phyloP scores from a whole-genome alignment of 1,140 invertebrate genomes.

The Mamestra configurata region DNA sequence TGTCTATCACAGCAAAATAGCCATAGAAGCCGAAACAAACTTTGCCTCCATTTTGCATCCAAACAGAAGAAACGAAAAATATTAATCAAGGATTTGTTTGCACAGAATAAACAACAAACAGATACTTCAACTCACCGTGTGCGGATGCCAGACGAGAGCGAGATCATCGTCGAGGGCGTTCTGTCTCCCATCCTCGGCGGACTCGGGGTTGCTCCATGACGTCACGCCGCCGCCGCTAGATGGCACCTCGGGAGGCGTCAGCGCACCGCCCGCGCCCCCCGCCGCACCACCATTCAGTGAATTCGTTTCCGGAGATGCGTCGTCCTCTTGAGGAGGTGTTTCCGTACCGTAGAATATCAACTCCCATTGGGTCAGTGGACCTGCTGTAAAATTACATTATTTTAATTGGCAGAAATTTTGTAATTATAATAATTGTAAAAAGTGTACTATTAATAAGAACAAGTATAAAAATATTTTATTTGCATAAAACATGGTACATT shows the following conservation, averaged over 20 bases:
- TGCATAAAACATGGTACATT: too few species aligned
- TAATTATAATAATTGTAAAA: too few species aligned
- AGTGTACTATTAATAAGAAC: too few species aligned
- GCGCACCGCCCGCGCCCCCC: not conserved
- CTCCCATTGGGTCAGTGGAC: slow-evolving; percentile 90
- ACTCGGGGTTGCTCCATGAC: slow-evolving; percentile 66
- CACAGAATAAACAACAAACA: slow-evolving; percentile 28
- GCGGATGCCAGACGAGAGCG: slow-evolving; percentile 74
- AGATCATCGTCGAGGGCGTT: slow-evolving; percentile 78
- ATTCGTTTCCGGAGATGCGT: slow-evolving; percentile 74
- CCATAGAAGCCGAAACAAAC: not conserved
- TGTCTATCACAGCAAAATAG: not conserved
- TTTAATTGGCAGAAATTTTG: slow-evolving; percentile 44
- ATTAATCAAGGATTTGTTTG: slow-evolving; percentile 32
- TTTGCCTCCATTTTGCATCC: not conserved
- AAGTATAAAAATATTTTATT: too few species aligned
- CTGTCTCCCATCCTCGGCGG: slow-evolving; percentile 66
- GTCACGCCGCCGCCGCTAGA: not conserved
- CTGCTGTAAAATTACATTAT: slow-evolving; percentile 68
- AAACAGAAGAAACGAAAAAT: slow-evolving; percentile 21
- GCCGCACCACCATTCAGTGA: slow-evolving; percentile 53
- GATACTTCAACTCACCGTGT: slow-evolving; percentile 67
- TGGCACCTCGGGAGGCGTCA: not conserved
- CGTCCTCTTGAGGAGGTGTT: slow-evolving; percentile 88
- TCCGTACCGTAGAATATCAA: slow-evolving; percentile 94